phyloP scores from a whole-genome alignment of 2,797 vertebrate species.

The Gymnodraco acuticeps region DNA sequence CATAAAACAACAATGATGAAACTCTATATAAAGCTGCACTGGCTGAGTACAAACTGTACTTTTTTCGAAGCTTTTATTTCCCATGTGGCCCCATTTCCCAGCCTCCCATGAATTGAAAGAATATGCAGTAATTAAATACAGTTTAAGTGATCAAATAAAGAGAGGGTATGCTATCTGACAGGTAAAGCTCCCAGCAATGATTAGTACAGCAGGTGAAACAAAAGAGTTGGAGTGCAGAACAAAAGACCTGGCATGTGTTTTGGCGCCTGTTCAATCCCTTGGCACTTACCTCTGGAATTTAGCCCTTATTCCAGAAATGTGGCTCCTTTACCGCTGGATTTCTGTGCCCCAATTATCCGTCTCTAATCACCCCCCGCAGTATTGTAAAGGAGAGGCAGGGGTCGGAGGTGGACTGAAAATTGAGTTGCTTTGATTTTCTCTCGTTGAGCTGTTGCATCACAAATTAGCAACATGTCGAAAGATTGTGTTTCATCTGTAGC shows the following conservation, averaged over 20 bases:
- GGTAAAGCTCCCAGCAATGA: conserved; percentile 72
- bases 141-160: conserved; percentile 61
- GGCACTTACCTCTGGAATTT: conserved; percentile 64
- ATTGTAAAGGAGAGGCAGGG: conserved; percentile 38
- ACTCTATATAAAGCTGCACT: not conserved
- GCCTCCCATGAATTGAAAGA: conserved; percentile 21
- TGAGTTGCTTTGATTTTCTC: conserved; percentile 47
- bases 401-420: conserved; percentile 29
- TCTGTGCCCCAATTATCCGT: conserved; percentile 65
- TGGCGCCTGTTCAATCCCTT: conserved; percentile 64
- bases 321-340: conserved; percentile 49
- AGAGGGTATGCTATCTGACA: conserved; percentile 66
- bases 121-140: conserved; percentile 53
- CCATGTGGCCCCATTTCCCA: conserved; percentile 43
- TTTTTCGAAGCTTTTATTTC: conserved; percentile 37
- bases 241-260: conserved; percentile 67
- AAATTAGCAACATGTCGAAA: conserved; percentile 32
- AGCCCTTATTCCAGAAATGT: conserved; percentile 28
- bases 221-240: conserved; percentile 59
- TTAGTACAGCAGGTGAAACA: conserved; percentile 71
- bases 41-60: not conserved
- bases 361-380: conserved; percentile 66
- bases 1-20: not conserved
- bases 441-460: conserved; percentile 42
- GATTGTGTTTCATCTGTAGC: conserved; percentile 12